Conservation (phyloP, 1,140 invertebrate species). For the Sipha flava region DNA sequence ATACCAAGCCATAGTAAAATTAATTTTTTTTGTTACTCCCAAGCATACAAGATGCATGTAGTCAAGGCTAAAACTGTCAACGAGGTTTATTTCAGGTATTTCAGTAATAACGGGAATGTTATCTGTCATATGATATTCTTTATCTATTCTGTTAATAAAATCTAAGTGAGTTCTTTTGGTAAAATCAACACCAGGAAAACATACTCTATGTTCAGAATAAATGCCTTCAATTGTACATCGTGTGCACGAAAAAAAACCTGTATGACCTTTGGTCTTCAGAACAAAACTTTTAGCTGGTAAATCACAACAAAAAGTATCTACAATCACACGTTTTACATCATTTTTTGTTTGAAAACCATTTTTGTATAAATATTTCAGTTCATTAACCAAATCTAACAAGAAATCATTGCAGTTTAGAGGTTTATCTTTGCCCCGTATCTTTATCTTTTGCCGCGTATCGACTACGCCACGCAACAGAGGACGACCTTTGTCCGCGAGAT, state of each 20-base stretch:
- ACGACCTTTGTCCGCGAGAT: too few relatives aligned
- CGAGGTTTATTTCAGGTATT: background rate
- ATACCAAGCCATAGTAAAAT: background rate
- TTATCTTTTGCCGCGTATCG: too few relatives aligned
- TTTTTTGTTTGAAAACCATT: background rate
- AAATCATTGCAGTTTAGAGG: background rate
- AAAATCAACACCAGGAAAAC: background rate
- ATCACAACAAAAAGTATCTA: background rate
- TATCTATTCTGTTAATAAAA: background rate
- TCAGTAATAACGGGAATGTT: background rate
- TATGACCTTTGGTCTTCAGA: background rate
- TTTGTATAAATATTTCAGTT: background rate
- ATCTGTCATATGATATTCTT: background rate
- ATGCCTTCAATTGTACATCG: background rate
- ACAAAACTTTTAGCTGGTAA: background rate
- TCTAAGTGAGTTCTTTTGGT: background rate
- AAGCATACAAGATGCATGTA: background rate
- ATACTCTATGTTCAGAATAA: background rate
- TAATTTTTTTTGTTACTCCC: background rate
- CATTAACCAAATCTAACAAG: background rate
- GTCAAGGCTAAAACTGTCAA: background rate
- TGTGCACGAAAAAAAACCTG: background rate
- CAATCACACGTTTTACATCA: background rate
- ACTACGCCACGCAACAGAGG: too few relatives aligned
- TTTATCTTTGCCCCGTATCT: too few relatives aligned